Conservation (phyloP, 1,140 invertebrate genomes). For the Drosophila melanica region DNA sequence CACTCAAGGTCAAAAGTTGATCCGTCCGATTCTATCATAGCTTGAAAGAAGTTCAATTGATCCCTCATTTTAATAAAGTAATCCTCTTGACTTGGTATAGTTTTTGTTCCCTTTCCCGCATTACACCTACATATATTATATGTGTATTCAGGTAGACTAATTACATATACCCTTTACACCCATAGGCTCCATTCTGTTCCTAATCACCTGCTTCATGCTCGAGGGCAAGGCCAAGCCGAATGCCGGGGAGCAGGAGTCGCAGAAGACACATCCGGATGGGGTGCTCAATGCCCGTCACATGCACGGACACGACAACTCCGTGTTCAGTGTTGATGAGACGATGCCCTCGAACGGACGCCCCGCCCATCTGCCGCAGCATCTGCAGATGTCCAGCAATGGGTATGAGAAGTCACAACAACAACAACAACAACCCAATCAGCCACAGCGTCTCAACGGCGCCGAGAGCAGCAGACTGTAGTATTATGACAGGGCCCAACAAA, state of each 20-base stretch:
- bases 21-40: no score
- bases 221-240: conserved; percentile 62
- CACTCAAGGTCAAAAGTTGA: no score
- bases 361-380: conserved; percentile 69
- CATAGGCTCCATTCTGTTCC: conserved; percentile 76
- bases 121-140: no score
- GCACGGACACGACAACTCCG: conserved; percentile 79
- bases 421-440: conserved; percentile 24
- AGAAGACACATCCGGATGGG: conserved; percentile 54
- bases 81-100: no score
- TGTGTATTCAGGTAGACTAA: no score
- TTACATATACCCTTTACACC: no score
- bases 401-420: conserved; percentile 58
- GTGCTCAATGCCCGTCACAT: conserved; percentile 67
- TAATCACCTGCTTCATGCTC: conserved; percentile 77
- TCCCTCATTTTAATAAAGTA: no score
- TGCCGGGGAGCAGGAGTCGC: conserved; percentile 36
- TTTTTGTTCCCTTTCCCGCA: no score
- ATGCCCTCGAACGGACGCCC: conserved; percentile 72
- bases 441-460: conserved; percentile 51
- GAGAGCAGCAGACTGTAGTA: conserved; percentile 83
- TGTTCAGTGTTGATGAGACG: conserved; percentile 73
- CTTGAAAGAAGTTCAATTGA: no score
- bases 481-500: conserved; percentile 12
- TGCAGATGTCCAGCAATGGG: conserved; percentile 73